Conservation (phyloP, 2,797 vertebrate genomes). For the Molossus molossus region DNA sequence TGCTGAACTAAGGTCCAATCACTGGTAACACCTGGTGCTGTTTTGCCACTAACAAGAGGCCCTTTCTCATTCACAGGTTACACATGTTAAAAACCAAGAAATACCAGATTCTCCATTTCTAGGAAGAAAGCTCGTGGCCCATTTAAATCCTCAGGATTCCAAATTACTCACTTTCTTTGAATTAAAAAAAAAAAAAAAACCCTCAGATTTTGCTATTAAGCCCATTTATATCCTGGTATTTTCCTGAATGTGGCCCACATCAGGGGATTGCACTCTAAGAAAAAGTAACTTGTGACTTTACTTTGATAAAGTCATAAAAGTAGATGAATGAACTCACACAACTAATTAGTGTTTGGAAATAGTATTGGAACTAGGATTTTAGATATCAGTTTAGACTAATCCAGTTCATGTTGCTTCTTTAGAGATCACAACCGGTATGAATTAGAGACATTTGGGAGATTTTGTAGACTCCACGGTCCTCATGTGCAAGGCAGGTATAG, state of each 20-base stretch:
- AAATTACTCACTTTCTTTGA: neutral
- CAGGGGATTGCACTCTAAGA: neutral
- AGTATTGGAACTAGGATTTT: neutral
- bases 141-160: slow-evolving; percentile 2
- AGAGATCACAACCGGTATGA: neutral
- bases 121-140: neutral
- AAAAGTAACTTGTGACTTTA: neutral
- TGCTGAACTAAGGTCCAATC: neutral
- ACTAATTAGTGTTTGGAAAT: neutral
- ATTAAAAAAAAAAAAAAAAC: slow-evolving; percentile 24
- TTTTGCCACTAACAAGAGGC: neutral
- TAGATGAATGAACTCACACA: neutral
- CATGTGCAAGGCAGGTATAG: neutral
- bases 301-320: neutral
- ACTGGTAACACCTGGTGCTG: neutral
- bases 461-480: neutral
- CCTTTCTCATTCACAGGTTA: neutral
- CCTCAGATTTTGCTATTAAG: neutral
- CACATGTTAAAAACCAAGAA: neutral
- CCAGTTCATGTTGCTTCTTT: neutral
- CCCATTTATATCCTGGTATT: neutral
- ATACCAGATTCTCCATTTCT: slow-evolving; percentile 3
- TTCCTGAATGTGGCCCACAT: neutral
- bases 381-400: neutral
- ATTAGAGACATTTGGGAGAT: slow-evolving; percentile 5